These are phyloP conservation scores for Emesis furor DNA, from an alignment of 2,888 invertebrate genomes.

Conservation along the genomic window DNA sequence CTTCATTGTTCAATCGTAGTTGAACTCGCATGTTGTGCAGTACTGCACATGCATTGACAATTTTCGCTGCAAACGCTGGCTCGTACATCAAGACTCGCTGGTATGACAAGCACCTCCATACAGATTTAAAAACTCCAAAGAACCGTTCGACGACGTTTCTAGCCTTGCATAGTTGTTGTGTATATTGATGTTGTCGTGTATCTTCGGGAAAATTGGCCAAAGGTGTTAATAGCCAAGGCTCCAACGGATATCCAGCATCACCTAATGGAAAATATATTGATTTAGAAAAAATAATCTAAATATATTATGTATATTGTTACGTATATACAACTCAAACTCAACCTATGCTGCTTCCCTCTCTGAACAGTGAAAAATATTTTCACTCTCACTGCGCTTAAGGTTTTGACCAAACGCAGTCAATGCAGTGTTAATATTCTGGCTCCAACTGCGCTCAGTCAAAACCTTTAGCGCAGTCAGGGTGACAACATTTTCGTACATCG, in stretches of 20 bases:
- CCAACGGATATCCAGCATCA: slow-evolving; percentile 10
- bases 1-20: too few relatives aligned
- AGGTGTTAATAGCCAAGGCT: background rate
- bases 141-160: background rate
- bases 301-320: background rate
- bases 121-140: background rate
- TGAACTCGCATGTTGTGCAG: background rate
- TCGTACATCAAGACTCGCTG: background rate
- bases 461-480: too few relatives aligned
- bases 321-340: too few relatives aligned
- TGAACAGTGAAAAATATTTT: too few relatives aligned
- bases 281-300: background rate
- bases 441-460: too few relatives aligned
- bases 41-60: slow-evolving; percentile 3
- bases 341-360: too few relatives aligned
- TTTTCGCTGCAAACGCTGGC: background rate
- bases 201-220: background rate
- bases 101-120: background rate
- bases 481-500: too few relatives aligned
- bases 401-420: too few relatives aligned
- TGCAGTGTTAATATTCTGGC: too few relatives aligned
- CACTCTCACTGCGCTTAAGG: too few relatives aligned
- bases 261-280: background rate
- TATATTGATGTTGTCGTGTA: background rate
- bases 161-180: background rate